These are phyloP conservation scores for Pachypanchax playfairii DNA, from an alignment of 2,113 vertebrate species.

Conservation along the genomic window DNA sequence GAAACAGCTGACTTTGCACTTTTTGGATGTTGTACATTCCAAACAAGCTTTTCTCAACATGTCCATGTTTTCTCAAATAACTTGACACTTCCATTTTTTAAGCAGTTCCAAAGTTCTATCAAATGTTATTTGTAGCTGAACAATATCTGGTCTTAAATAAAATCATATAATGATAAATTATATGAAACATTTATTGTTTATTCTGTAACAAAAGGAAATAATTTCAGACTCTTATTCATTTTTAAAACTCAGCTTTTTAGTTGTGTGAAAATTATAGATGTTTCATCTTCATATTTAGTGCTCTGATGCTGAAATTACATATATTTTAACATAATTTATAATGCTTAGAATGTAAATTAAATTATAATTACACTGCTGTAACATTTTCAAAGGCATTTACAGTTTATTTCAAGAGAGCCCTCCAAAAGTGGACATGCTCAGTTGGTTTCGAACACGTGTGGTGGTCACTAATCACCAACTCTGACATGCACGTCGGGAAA, in stretches of 20 bases:
- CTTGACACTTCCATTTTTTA: slow-evolving; percentile 3
- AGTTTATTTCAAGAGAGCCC: neutral
- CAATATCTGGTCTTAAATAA: neutral
- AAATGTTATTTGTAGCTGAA: slow-evolving; percentile 1
- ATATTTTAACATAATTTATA: too few species aligned
- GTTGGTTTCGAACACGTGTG: slow-evolving; percentile 46
- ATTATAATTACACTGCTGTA: neutral
- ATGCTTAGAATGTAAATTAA: neutral
- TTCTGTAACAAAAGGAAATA: too few species aligned
- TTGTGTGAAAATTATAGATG: too few species aligned
- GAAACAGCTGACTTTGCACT: slow-evolving; percentile 37
- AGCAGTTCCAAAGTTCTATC: slow-evolving; percentile 10
- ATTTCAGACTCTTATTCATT: too few species aligned
- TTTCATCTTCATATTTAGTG: too few species aligned
- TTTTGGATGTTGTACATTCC: slow-evolving; percentile 5
- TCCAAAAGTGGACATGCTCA: slow-evolving; percentile 9
- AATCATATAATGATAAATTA: too few species aligned
- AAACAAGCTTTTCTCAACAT: slow-evolving; percentile 24
- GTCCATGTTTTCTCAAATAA: slow-evolving; percentile 30
- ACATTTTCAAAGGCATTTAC: slow-evolving; percentile 9
- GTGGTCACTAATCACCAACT: slow-evolving; percentile 61
- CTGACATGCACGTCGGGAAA: slow-evolving; percentile 49
- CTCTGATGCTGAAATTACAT: neutral
- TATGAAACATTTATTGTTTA: too few species aligned
- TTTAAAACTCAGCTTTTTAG: too few species aligned